Evolutionary conservation across 1,140 invertebrate species (phyloP), one percentile per base, ranked within the genome.

Genomic region (Drosophila pectinifera): DNA sequence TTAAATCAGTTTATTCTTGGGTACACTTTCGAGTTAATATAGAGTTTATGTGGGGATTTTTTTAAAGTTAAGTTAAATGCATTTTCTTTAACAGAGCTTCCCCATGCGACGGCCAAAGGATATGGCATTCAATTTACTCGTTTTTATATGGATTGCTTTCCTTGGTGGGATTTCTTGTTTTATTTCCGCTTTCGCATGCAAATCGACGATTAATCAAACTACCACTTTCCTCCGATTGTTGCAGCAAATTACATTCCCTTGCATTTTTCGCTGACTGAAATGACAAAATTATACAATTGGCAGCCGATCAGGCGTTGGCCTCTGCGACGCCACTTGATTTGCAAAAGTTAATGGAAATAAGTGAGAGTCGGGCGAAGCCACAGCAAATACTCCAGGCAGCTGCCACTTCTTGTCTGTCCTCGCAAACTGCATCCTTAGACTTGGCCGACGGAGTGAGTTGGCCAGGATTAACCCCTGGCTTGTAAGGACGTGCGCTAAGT

Each of bases 181-280:
- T 10, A 77, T 45, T 77, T 77, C 74, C 56, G 63, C 58, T 62
- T 53, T 79, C 48, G 63, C 78, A 80, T 80, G 78, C 72, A 80
- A 80, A 80, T 79, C 78, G 78, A 75, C 78, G 64, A 78, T 80
- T 80, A 80, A 80, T 80, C 78, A 80, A 80, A 80, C 75, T 78
- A 62, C 76, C 78, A 79, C 64, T 80, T 74, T 80, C 46, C 58
- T 31, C 8, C 78, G 75, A 80, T 80, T 80, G 78, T 80, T 80
- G 76, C 78, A 57, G 76, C 43, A 78, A 80, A 79, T 78, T 75
- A 75, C 78, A 79, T 62, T 80, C 78, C 78, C 78, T 58, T 42
- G 46, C 58, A 34, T 65, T 74, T 58, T 48, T 53, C 42, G 62
- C 65, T 56, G 45, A 70, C 53, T 72, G 54, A 78, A 72, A 77